Evolutionary conservation across 2,113 vertebrate species (phyloP), one percentile per base, ranked within the genome.

Genomic region (Perca flavescens): DNA sequence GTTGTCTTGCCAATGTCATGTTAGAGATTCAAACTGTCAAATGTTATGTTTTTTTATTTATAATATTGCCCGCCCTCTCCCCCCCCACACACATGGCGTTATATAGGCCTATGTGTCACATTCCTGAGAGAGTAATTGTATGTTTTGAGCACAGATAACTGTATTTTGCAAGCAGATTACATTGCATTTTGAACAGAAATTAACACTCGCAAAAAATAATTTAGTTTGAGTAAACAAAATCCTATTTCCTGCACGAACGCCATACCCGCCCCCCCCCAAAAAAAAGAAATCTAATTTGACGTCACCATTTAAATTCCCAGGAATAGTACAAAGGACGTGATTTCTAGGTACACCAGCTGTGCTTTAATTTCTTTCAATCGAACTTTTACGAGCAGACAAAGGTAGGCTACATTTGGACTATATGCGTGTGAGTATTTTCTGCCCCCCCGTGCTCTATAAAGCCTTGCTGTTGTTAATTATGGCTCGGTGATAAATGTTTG

Each of bases 401-500:
- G 19, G 3, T 4, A 40, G 40, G 10, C 40, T 11, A n/a, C 13
- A 25, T 60, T 36, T 31, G 31, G 14, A 46, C 22, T 0, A n/a
- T 0, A n/a, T 50, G 31, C 62, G 1, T 69, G 46, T 28, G 10
- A 52, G 11, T 16, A 53, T 36, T n/a, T 65, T 11, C 34, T 6
- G 1, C 15, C 8, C 17, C 25, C 28, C 7, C 4, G 10, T 46
- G 19, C 74, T 77, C 73, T 43, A 80, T 53, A 25, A 11, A 43
- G 65, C n/a, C 74, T 50, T 9, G 54, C 47, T 36, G 22, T 61
- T 86, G 49, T 85, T 86, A 84, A 84, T 87, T 82, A 77, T 81
- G 65, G 77, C 56, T 56, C 57, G 13, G 13, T 56, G 84, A 92
- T 93, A 71, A 89, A 94, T 93, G 68, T 94, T 94, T 94, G 50